Evolutionary conservation across 2,113 vertebrate genomes (phyloP).

Genomic region (Hyperopisus bebe): DNA sequence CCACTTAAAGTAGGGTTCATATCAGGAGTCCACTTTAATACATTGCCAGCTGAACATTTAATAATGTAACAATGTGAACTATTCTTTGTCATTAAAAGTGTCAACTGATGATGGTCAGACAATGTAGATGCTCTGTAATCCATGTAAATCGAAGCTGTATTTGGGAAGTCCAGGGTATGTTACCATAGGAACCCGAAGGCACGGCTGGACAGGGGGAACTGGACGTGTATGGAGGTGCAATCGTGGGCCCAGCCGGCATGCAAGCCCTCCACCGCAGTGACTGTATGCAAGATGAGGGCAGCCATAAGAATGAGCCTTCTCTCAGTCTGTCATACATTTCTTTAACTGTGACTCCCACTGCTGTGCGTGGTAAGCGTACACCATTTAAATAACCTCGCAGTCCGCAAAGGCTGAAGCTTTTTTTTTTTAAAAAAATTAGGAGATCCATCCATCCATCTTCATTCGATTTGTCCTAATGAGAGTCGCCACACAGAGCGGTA

Average conservation of each 20-base stretch:
- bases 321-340: slow-evolving; percentile 5
- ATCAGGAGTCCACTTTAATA: not conserved
- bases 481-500: not conserved
- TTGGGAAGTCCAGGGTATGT: not conserved
- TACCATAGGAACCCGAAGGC: not conserved
- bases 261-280: not conserved
- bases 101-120: not conserved
- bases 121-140: not conserved
- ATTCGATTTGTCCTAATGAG: not conserved
- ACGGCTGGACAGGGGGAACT: not conserved
- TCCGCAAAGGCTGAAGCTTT: not conserved
- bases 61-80: not conserved
- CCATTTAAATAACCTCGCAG: not conserved
- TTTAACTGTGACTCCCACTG: not conserved
- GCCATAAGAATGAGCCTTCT: slow-evolving; percentile 16
- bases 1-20: not conserved
- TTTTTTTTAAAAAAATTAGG: not conserved
- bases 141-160: not conserved
- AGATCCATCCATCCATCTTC: not conserved
- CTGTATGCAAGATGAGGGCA: slow-evolving; percentile 22
- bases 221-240: not conserved
- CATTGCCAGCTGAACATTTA: not conserved
- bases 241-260: not conserved
- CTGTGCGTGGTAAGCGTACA: not conserved
- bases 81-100: not conserved